These are phyloP conservation scores for Coenonympha arcania DNA, from an alignment of 2,888 invertebrate genomes.

Conservation along the genomic window DNA sequence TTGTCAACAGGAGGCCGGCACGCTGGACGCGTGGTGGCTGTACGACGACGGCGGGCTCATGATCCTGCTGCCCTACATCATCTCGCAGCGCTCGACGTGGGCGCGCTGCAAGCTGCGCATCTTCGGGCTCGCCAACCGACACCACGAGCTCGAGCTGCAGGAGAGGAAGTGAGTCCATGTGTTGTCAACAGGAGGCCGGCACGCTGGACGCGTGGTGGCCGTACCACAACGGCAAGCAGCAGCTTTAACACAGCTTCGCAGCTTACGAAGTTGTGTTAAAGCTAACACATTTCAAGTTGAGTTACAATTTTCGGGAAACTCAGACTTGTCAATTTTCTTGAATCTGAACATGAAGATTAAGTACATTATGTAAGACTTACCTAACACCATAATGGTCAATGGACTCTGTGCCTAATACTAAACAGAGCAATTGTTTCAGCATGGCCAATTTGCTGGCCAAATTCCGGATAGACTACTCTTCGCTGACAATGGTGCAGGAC, in stretches of 20 bases:
- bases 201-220: conserved; percentile 97
- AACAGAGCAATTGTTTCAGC: too few species aligned
- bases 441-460: conserved; percentile 94
- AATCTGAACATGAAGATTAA: too few species aligned
- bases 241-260: too few species aligned
- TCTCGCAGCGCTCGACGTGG: conserved; percentile 85
- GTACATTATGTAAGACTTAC: too few species aligned
- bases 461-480: conserved; percentile 94
- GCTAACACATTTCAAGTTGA: too few species aligned
- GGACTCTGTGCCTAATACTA: too few species aligned
- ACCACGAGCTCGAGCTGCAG: conserved; percentile 83
- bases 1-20: conserved; percentile 78
- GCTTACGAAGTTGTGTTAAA: too few species aligned
- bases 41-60: conserved; percentile 94
- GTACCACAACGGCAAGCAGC: conserved; percentile 96
- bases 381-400: too few species aligned
- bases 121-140: conserved; percentile 87
- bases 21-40: conserved; percentile 96
- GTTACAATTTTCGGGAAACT: too few species aligned
- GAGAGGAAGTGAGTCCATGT: conserved; percentile 83
- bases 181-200: conserved; percentile 77
- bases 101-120: conserved; percentile 83
- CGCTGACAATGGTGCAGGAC: conserved; percentile 92
- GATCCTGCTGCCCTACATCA: conserved; percentile 87
- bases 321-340: too few species aligned